phyloP scores from a whole-genome alignment of 2,888 invertebrate genomes.

The Eristalis arbustorum region DNA sequence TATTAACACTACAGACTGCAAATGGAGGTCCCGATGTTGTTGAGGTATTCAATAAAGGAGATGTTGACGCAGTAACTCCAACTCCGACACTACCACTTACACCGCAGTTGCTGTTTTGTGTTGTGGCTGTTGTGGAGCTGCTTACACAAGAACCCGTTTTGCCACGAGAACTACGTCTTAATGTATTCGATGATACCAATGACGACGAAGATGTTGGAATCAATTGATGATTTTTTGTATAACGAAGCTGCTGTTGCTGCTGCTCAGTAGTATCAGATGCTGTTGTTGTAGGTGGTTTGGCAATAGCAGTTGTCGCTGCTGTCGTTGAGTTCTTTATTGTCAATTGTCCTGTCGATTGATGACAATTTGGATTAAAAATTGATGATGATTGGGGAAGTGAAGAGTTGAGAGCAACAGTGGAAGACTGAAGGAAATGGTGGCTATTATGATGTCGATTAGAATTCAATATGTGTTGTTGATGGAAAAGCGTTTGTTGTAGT shows the following conservation, averaged over 20 bases:
- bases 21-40: slow-evolving; percentile 44
- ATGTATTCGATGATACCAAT: slow-evolving; percentile 74
- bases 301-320: background rate
- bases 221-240: slow-evolving; percentile 47
- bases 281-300: slow-evolving; percentile 13
- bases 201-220: slow-evolving; percentile 66
- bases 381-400: slow-evolving; percentile 75
- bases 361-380: slow-evolving; percentile 81
- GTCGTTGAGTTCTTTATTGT: background rate
- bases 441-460: slow-evolving; percentile 15
- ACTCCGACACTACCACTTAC: slow-evolving; percentile 73
- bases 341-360: slow-evolving; percentile 74
- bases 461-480: slow-evolving; percentile 71
- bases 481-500: slow-evolving; percentile 76
- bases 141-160: slow-evolving; percentile 81
- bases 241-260: slow-evolving; percentile 63
- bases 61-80: slow-evolving; percentile 72
- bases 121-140: slow-evolving; percentile 74
- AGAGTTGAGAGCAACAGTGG: slow-evolving; percentile 2
- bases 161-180: slow-evolving; percentile 80
- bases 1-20: slow-evolving; percentile 63
- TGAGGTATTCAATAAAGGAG: slow-evolving; percentile 68
- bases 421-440: slow-evolving; percentile 11
- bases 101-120: slow-evolving; percentile 76
- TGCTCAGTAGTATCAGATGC: slow-evolving; percentile 18